Evolutionary conservation across 2,888 invertebrate species (phyloP).

Genomic region (Drosophila helvetica): DNA sequence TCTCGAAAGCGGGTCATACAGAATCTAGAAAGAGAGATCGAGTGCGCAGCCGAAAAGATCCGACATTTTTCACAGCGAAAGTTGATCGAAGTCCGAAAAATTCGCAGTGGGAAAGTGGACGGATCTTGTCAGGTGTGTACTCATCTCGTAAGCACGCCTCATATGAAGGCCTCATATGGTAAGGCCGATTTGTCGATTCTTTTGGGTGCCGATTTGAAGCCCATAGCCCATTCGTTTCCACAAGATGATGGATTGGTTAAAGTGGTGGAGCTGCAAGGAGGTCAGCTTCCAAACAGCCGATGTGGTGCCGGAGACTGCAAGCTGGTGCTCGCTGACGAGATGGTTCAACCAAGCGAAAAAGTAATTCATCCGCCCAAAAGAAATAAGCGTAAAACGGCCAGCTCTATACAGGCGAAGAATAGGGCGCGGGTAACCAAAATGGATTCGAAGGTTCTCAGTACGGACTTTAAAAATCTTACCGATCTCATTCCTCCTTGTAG

Average conservation of each 20-base stretch:
- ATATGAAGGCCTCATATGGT: rapidly evolving
- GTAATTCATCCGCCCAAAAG: neutral
- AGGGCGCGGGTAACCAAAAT: neutral
- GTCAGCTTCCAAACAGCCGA: neutral
- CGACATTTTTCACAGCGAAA: conserved; percentile 9
- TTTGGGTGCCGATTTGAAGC: neutral
- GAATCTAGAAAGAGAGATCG: conserved; percentile 49
- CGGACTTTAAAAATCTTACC: neutral
- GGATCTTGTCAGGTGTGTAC: conserved; percentile 47
- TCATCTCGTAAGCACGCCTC: neutral
- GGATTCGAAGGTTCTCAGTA: neutral
- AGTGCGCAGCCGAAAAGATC: conserved; percentile 22
- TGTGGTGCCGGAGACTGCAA: conserved; percentile 9
- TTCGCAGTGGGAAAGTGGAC: neutral
- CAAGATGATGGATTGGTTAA: neutral
- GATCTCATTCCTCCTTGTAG: conserved; percentile 16
- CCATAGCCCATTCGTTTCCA: neutral
- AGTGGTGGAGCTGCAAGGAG: conserved; percentile 13
- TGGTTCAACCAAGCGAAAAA: neutral
- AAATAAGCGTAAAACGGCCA: rapidly evolving
- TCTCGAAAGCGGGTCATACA: conserved; percentile 25
- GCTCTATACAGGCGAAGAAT: too few relatives aligned
- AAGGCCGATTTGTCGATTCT: conserved; percentile 33
- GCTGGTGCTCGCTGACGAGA: neutral
- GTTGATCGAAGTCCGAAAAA: neutral